These are phyloP conservation scores for Rhipidura dahli DNA, from an alignment of 2,113 vertebrate genomes.

Conservation along the genomic window DNA sequence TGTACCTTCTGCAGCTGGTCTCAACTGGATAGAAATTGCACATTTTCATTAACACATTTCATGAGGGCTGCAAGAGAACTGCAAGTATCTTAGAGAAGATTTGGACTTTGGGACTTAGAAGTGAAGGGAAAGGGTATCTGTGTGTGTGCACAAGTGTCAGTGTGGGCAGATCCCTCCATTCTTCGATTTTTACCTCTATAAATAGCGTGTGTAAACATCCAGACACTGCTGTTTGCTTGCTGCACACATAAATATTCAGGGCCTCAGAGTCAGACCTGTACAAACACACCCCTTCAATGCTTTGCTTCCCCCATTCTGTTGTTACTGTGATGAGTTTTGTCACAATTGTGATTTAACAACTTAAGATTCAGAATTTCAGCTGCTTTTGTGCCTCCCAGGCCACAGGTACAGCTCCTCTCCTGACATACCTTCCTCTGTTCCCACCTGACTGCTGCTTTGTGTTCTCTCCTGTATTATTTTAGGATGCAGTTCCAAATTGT, in stretches of 20 bases:
- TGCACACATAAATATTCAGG: neutral
- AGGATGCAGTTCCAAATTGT: neutral
- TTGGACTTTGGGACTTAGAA: neutral
- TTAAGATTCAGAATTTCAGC: neutral
- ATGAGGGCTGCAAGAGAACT: neutral
- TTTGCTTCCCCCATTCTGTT: neutral
- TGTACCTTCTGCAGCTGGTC: neutral
- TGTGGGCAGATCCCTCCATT: neutral
- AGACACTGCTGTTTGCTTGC: neutral
- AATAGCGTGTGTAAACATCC: neutral
- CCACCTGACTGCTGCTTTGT: neutral
- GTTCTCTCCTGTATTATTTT: neutral
- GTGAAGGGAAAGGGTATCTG: neutral
- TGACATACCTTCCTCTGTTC: neutral
- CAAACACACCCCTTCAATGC: neutral
- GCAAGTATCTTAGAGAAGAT: neutral
- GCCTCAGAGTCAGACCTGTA: neutral
- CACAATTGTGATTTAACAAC: neutral
- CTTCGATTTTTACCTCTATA: neutral
- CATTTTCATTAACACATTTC: neutral
- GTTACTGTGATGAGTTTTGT: neutral
- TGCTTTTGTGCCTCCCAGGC: neutral
- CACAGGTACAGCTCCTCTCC: neutral
- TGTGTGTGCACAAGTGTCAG: neutral
- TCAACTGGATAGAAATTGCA: neutral